phyloP scores from a whole-genome alignment of 2,797 vertebrate genomes.

The Lacerta viridis region DNA sequence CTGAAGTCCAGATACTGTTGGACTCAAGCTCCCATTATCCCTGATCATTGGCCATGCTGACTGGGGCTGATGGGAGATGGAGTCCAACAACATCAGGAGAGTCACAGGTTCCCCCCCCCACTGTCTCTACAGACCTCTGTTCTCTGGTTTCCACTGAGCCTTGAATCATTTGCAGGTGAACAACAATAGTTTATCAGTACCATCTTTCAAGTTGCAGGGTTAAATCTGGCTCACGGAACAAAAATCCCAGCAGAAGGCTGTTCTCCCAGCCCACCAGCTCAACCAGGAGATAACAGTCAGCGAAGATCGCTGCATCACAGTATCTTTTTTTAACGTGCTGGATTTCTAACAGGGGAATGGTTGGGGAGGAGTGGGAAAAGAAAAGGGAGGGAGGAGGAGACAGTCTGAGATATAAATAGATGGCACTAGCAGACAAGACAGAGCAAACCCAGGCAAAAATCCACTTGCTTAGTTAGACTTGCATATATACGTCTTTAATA shows the following conservation, averaged over 20 bases:
- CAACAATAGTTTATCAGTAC: neutral
- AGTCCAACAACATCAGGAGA: neutral
- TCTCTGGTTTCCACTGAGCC: neutral
- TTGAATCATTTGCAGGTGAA: neutral
- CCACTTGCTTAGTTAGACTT: neutral
- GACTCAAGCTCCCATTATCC: neutral
- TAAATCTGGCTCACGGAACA: neutral
- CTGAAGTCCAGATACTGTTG: neutral
- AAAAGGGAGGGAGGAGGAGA: neutral
- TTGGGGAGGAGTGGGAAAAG: conserved; percentile 25
- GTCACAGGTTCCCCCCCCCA: neutral
- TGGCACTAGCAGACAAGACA: conserved; percentile 14
- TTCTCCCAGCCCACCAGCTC: neutral
- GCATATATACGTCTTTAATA: conserved; percentile 17
- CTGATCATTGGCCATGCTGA: neutral
- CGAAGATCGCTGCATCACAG: conserved; percentile 9
- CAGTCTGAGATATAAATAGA: conserved; percentile 33
- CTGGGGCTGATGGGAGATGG: neutral
- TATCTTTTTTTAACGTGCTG: conserved; percentile 19
- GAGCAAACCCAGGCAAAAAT: conserved; percentile 2
- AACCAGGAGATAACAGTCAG: neutral
- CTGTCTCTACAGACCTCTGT: neutral
- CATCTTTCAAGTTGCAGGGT: neutral
- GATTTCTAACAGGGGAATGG: conserved; percentile 5
- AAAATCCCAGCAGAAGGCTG: conserved; percentile 7